Percentiles rank a stretch among this genome's conserved stretches.
phyloP scores from a whole-genome alignment of 1,140 invertebrate species.

The Papilio glaucus region DNA sequence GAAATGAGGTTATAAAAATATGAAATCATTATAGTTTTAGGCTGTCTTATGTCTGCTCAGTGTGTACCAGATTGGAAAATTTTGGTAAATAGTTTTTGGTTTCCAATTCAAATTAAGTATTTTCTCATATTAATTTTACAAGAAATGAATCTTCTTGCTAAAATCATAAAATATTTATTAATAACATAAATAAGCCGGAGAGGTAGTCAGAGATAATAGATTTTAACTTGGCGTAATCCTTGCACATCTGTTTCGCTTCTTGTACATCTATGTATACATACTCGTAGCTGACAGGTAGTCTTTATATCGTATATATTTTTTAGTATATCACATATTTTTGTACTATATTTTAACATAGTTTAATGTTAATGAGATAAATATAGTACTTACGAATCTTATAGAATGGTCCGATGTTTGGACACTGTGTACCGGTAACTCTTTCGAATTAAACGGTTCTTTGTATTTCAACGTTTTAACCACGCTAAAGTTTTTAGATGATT shows the following conservation, averaged over 20 bases:
- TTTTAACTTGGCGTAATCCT: too few species aligned
- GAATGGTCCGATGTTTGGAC: slow-evolving; percentile 63
- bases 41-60: neutral
- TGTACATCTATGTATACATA: too few species aligned
- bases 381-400: slow-evolving; percentile 52
- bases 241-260: too few species aligned
- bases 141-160: slow-evolving; percentile 47
- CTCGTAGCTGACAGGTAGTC: too few species aligned
- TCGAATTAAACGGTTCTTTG: neutral
- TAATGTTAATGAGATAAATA: neutral
- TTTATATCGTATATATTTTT: too few species aligned
- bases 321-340: too few species aligned
- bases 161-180: slow-evolving; percentile 8
- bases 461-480: neutral
- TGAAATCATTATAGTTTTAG: neutral
- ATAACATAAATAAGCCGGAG: too few species aligned
- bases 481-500: neutral
- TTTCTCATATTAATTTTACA: slow-evolving; percentile 54
- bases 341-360: neutral
- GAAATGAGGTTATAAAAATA: neutral
- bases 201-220: too few species aligned
- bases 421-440: slow-evolving; percentile 16
- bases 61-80: neutral
- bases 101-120: neutral
- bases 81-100: neutral